These are phyloP conservation scores for Macroteleia sp. DNA, from an alignment of 2,888 invertebrate species.

Conservation along the genomic window DNA sequence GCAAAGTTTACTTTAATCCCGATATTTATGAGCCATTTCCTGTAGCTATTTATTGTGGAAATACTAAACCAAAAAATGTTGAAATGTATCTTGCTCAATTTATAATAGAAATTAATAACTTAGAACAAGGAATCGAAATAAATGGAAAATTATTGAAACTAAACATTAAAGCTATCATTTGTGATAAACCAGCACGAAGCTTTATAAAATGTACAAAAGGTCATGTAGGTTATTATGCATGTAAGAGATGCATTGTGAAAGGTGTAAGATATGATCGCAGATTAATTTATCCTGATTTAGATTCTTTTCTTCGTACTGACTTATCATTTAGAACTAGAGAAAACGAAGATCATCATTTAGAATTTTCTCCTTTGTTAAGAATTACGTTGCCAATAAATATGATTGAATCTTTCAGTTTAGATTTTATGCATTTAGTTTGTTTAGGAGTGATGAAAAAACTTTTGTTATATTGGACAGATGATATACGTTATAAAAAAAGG, in stretches of 20 bases:
- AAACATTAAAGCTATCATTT: slow-evolving; percentile 46
- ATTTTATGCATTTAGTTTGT: slow-evolving; percentile 19
- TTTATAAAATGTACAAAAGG: slow-evolving; percentile 1
- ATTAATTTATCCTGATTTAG: slow-evolving; percentile 8
- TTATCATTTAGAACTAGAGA: slow-evolving; percentile 34
- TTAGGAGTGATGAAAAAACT: slow-evolving; percentile 30
- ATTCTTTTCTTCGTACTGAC: slow-evolving; percentile 8
- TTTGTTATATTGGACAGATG: slow-evolving; percentile 3
- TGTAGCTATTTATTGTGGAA: slow-evolving; percentile 38
- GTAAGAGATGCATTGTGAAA: slow-evolving; percentile 16
- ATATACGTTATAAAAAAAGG: slow-evolving; percentile 18
- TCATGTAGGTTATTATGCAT: slow-evolving; percentile 14
- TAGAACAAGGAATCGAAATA: slow-evolving; percentile 24
- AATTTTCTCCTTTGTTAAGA: slow-evolving; percentile 26
- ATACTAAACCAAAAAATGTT: slow-evolving; percentile 46
- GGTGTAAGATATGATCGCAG: neutral
- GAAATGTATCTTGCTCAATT: slow-evolving; percentile 46
- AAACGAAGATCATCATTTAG: slow-evolving; percentile 40
- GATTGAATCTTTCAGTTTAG: neutral
- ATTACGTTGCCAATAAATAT: slow-evolving; percentile 11
- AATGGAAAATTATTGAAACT: slow-evolving; percentile 30
- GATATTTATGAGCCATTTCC: too few relatives aligned
- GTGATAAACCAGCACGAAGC: slow-evolving; percentile 56
- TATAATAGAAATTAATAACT: slow-evolving; percentile 30
- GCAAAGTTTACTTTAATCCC: slow-evolving; percentile 39